Conservation (phyloP, 2,797 vertebrate genomes). For the Rhinella marina region DNA sequence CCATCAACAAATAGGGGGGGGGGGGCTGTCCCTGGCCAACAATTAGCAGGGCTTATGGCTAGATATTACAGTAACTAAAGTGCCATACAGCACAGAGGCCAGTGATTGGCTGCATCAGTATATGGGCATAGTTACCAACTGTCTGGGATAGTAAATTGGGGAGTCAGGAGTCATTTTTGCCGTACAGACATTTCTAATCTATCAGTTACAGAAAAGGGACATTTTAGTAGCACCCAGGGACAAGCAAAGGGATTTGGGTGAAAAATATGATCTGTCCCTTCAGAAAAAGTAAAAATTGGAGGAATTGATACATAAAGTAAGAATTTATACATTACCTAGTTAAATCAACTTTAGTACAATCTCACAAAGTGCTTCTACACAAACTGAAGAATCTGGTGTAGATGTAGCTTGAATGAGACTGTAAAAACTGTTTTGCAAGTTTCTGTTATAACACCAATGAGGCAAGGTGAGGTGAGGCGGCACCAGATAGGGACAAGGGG, state of each 20-base stretch:
- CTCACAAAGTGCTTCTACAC: neutral
- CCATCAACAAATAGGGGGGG: no score
- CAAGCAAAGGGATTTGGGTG: neutral
- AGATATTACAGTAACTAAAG: no score
- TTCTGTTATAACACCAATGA: neutral
- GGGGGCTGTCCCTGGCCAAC: no score
- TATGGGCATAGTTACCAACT: no score
- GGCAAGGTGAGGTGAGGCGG: no score
- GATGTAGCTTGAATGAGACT: neutral
- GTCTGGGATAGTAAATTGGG: no score
- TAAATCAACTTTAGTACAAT: neutral
- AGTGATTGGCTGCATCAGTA: no score
- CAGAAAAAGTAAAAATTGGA: neutral
- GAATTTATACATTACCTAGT: neutral
- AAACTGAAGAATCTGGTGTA: neutral
- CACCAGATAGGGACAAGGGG: no score
- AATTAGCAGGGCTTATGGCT: no score
- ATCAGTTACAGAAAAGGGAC: neutral
- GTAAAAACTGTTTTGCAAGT: neutral
- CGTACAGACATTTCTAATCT: no score
- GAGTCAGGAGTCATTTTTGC: neutral
- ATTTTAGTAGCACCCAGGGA: neutral
- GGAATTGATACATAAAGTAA: neutral
- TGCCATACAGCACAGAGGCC: no score
- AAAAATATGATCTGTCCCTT: neutral